A percentile compares a stretch with the other conserved stretches of the same genome.
These are phyloP conservation scores for Erebia ligea DNA, from an alignment of 2,888 invertebrate genomes.

Conservation along the genomic window DNA sequence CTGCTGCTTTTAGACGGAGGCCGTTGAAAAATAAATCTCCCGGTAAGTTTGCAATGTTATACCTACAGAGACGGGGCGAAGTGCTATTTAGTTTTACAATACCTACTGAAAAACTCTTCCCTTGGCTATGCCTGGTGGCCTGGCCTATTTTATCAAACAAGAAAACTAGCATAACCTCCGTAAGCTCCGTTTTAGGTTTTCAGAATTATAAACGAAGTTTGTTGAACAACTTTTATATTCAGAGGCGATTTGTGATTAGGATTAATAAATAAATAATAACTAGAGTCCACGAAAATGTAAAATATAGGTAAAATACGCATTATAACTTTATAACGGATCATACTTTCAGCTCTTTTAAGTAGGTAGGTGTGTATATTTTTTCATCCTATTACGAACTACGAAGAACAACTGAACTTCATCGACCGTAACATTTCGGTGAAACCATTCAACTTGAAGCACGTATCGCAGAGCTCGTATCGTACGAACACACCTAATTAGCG, in stretches of 20 bases:
- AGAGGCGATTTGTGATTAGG: too few species aligned
- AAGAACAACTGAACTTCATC: background rate
- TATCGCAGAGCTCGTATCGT: constrained; percentile 25
- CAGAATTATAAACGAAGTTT: too few species aligned
- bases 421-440: constrained; percentile 28
- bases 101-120: background rate
- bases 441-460: constrained; percentile 40
- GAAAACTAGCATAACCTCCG: background rate
- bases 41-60: constrained; percentile 3
- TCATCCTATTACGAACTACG: background rate
- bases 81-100: background rate
- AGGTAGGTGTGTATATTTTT: background rate
- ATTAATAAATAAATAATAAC: too few species aligned
- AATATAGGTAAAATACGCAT: too few species aligned
- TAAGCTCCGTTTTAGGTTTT: too few species aligned
- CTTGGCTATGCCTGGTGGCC: background rate
- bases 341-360: background rate
- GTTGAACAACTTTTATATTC: too few species aligned
- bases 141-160: background rate
- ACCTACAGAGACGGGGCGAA: background rate
- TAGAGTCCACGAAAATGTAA: too few species aligned
- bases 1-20: constrained; percentile 69
- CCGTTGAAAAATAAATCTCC: constrained; percentile 50
- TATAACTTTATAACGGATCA: too few species aligned
- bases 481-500: background rate